Conservation (phyloP, 2,113 vertebrate species). For the Entelurus aequoreus region DNA sequence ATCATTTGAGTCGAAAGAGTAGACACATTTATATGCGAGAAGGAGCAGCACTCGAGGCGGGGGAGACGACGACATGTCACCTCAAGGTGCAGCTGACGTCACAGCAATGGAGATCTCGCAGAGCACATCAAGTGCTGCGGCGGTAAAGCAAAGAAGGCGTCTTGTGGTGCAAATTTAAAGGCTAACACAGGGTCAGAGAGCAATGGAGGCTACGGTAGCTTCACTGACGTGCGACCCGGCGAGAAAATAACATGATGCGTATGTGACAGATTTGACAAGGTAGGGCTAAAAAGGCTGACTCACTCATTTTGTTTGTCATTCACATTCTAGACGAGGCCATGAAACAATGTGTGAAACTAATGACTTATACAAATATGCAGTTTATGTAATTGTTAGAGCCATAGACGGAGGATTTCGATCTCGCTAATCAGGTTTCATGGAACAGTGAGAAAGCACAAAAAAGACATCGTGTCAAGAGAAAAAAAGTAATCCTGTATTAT, state of each 20-base stretch:
- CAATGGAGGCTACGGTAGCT: too few relatives aligned
- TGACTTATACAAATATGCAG: not conserved
- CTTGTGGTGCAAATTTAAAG: constrained; percentile 32
- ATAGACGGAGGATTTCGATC: not conserved
- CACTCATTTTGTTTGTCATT: not conserved
- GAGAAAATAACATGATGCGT: not conserved
- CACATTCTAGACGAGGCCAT: not conserved
- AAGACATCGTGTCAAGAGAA: too few relatives aligned
- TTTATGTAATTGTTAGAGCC: not conserved
- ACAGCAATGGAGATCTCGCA: constrained; percentile 31
- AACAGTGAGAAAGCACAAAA: too few relatives aligned
- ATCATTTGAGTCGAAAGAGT: constrained; percentile 12
- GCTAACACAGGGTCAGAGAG: not conserved
- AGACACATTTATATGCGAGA: constrained; percentile 45
- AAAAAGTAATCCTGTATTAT: too few relatives aligned
- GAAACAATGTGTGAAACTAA: not conserved
- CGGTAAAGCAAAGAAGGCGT: constrained; percentile 4
- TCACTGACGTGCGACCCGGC: not conserved
- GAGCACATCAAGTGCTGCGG: constrained; percentile 19
- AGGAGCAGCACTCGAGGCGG: constrained; percentile 34
- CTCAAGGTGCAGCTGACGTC: constrained; percentile 61
- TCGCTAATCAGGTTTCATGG: not conserved
- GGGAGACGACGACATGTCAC: constrained; percentile 37
- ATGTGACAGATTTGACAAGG: not conserved
- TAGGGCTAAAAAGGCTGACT: not conserved